Evolutionary conservation across 2,888 invertebrate species (phyloP).

Genomic region (Sericinus montela): DNA sequence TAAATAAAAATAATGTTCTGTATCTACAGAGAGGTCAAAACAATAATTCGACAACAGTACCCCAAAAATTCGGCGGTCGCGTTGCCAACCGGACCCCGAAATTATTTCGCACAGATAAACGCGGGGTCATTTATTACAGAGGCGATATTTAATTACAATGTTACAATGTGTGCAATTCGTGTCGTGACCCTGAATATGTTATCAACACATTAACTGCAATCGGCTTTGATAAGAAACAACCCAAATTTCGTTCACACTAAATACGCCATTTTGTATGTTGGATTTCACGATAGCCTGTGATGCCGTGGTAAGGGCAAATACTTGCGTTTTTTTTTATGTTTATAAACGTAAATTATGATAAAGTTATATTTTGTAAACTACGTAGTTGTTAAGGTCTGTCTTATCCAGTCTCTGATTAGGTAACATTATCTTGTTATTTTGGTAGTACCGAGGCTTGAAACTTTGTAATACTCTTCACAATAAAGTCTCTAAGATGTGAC

Average conservation of each 20-base stretch:
- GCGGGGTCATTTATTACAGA: conserved; percentile 43
- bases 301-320: no score
- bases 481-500: no score
- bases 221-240: neutral
- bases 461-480: no score
- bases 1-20: no score
- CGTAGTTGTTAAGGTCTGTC: neutral
- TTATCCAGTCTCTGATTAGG: no score
- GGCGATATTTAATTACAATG: conserved; percentile 26
- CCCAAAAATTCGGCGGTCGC: conserved; percentile 26
- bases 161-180: conserved; percentile 22
- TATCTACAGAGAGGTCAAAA: neutral
- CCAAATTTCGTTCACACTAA: neutral
- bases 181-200: conserved; percentile 2
- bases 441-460: no score
- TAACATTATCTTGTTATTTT: no score
- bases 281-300: no score
- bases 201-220: conserved; percentile 3
- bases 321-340: no score
- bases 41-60: neutral
- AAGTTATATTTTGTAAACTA: no score
- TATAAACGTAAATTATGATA: no score
- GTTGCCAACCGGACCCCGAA: conserved; percentile 53
- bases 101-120: conserved; percentile 33
- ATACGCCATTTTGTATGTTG: neutral